A percentile compares a stretch with the other conserved stretches of the same genome.
These are phyloP conservation scores for Acrocephalus arundinaceus DNA, from an alignment of 2,113 vertebrate genomes.

Conservation along the genomic window DNA sequence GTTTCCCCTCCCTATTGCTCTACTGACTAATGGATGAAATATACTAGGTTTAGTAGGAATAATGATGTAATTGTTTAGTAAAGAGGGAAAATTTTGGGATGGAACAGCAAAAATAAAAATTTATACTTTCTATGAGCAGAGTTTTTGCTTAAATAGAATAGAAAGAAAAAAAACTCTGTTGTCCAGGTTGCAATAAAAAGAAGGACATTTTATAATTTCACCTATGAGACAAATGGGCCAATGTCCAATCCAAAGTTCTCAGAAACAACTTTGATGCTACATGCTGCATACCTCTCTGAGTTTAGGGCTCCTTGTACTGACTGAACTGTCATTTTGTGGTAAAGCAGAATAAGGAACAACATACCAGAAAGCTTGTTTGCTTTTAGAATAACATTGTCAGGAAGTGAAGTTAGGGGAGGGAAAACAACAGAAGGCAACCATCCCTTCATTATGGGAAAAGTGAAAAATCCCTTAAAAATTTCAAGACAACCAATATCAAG, in stretches of 20 bases:
- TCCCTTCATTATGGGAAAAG: neutral
- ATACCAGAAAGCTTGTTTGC: neutral
- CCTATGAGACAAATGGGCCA: neutral
- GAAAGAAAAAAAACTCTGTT: neutral
- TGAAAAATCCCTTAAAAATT: neutral
- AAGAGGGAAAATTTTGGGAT: neutral
- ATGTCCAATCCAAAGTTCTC: neutral
- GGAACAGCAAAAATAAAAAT: neutral
- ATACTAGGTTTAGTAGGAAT: neutral
- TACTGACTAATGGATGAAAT: neutral
- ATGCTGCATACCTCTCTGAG: neutral
- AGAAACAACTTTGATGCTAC: neutral
- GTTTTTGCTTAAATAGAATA: neutral
- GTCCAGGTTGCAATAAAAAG: neutral
- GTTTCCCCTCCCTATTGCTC: accelerated
- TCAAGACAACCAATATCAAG: neutral
- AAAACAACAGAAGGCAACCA: neutral
- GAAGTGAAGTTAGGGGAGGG: neutral
- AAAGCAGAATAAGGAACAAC: neutral
- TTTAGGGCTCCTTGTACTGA: neutral
- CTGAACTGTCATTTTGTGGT: neutral
- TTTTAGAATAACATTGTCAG: neutral
- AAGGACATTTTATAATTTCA: neutral
- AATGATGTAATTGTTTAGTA: neutral
- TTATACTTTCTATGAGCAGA: neutral